Evolutionary conservation across 2,888 invertebrate genomes (phyloP), one percentile per base, ranked within the genome.

Genomic region (Sesia bembeciformis): DNA sequence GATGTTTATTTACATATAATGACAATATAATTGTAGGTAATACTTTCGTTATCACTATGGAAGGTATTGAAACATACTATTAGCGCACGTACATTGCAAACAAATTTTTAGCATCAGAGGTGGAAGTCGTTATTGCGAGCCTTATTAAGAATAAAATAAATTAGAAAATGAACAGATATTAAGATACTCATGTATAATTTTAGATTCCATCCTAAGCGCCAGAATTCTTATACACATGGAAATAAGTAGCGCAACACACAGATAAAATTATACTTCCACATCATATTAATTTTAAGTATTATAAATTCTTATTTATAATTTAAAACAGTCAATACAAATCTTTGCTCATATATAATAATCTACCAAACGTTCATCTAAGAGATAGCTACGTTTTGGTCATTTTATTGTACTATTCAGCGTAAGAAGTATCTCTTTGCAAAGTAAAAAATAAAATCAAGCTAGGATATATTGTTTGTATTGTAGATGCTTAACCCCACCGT

Each of bases 331-430:
- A 46, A 46, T 46, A 7, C 7, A 46, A 46, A 46, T 46, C 23
- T 23, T 23, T 23, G 23, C 23, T 23, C 23, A 23, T 23, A 23
- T 23, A 1, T 23, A 23, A 23, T 23, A 23, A 23, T 23, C 23
- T 23, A 46, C 8, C 46, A 46, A 23, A 46, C 8, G 43, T 53
- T 43, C 43, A 53, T 53, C 39, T 42, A 52, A 52, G 4, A 5
- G 4, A 8, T 46, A 46, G n/a, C 8, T 8, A 46, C 7, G 46
- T 59, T 65, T 81, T 82, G 80, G 78, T 84, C 79, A 71, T 68
- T 77, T 84, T 84, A 83, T 85, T 85, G 84, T 84, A 81, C 83
- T 81, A 65, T 76, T 78, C 74, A 64, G 71, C 54, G 49, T 60
- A 39, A 46, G 8, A 46, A 46, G 50, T 50, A 42, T 42, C 7